phyloP scores from a whole-genome alignment of 2,888 invertebrate genomes.

The Scotopteryx bipunctaria region DNA sequence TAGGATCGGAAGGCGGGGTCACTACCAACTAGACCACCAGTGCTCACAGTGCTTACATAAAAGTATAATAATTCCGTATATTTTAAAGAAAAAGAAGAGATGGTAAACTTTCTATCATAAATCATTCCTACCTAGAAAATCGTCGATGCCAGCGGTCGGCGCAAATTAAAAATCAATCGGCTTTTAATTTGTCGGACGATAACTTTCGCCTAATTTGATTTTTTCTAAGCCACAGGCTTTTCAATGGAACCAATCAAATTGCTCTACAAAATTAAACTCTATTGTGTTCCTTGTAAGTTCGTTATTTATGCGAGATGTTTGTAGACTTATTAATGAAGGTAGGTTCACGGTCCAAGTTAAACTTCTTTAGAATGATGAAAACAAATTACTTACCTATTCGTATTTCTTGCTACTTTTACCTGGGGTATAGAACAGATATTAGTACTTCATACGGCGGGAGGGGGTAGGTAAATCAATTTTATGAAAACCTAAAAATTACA shows the following conservation, averaged over 20 bases:
- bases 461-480: no score
- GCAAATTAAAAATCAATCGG: background rate
- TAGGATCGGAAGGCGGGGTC: no score
- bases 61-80: no score
- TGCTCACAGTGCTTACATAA: no score
- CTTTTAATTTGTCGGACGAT: background rate
- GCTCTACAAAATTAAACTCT: conserved; percentile 1
- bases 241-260: background rate
- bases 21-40: no score
- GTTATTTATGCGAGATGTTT: conserved; percentile 6
- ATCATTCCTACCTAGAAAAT: no score
- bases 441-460: no score
- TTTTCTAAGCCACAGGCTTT: background rate
- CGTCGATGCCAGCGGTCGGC: no score
- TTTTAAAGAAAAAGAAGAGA: no score
- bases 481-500: no score
- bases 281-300: background rate
- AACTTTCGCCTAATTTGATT: background rate
- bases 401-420: background rate
- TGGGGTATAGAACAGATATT: no score
- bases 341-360: background rate
- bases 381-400: conserved; percentile 4
- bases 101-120: no score
- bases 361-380: conserved; percentile 6
- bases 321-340: conserved; percentile 1